phyloP scores from a whole-genome alignment of 2,113 vertebrate genomes.

The Thalassarche chlororhynchos region DNA sequence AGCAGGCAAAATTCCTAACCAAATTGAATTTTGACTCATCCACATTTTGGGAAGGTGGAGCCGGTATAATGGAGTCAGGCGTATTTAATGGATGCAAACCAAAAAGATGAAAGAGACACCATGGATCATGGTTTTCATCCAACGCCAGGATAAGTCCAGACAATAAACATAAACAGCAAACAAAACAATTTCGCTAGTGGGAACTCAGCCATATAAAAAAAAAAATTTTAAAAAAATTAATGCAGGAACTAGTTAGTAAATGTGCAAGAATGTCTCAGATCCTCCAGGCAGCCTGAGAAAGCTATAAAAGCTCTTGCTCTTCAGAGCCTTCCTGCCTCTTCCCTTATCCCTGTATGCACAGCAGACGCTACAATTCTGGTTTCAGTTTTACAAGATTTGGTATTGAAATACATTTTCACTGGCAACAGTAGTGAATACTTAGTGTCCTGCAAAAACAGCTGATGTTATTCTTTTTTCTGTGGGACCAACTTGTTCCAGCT shows the following conservation, averaged over 20 bases:
- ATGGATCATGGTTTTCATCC: neutral
- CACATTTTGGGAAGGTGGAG: neutral
- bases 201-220: neutral
- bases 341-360: accelerated
- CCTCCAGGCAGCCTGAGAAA: neutral
- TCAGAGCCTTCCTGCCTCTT: neutral
- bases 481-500: neutral
- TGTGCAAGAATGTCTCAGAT: neutral
- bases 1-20: neutral
- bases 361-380: neutral
- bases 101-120: neutral
- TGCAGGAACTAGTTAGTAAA: neutral
- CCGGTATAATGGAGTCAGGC: neutral
- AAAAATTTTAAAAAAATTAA: neutral
- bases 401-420: neutral
- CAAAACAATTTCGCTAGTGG: neutral
- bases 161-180: neutral
- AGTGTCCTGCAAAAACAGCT: neutral
- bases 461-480: accelerated
- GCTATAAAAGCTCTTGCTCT: neutral
- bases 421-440: neutral
- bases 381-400: neutral
- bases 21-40: conserved; percentile 6
- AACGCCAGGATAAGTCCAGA: neutral
- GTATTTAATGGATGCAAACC: neutral